These are phyloP conservation scores for Pheosia tremula DNA, from an alignment of 2,888 invertebrate species.

Conservation along the genomic window DNA sequence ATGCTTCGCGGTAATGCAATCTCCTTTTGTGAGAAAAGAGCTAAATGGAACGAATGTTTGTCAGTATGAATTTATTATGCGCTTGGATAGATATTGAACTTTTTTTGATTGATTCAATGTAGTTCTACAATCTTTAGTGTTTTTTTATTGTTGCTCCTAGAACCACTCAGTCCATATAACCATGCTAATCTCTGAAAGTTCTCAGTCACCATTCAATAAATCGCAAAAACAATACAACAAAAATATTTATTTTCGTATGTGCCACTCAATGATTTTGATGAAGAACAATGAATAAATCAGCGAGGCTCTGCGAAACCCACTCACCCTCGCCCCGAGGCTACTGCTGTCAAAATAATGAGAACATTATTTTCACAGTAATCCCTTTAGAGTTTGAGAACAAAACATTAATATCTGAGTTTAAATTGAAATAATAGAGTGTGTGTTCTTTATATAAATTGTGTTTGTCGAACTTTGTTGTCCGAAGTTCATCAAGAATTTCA, in stretches of 20 bases:
- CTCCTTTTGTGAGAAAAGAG: conserved; percentile 54
- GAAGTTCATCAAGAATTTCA: conserved; percentile 4
- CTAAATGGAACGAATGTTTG: conserved; percentile 50
- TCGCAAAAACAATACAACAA: neutral
- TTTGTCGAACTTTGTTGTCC: neutral
- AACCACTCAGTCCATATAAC: too few species aligned
- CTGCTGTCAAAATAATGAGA: conserved; percentile 30
- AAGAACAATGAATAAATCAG: conserved; percentile 35
- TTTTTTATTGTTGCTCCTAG: too few species aligned
- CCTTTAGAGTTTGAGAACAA: conserved; percentile 22
- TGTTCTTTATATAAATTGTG: conserved; percentile 1
- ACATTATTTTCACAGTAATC: conserved; percentile 30
- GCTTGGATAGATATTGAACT: too few species aligned
- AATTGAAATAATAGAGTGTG: conserved; percentile 16
- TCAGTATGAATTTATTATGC: conserved; percentile 35
- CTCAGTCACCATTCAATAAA: neutral
- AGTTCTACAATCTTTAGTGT: too few species aligned
- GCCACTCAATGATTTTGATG: conserved; percentile 25
- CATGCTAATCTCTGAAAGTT: neutral
- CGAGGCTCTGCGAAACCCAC: conserved; percentile 23
- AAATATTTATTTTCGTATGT: conserved; percentile 9
- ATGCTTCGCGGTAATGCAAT: conserved; percentile 60
- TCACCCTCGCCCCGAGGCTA: conserved; percentile 12
- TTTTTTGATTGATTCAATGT: too few species aligned
- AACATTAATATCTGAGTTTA: conserved; percentile 19